Percentiles rank a stretch among this genome's conserved stretches.
phyloP scores from a whole-genome alignment of 2,888 invertebrate species.

The Lumbricus terrestris region DNA sequence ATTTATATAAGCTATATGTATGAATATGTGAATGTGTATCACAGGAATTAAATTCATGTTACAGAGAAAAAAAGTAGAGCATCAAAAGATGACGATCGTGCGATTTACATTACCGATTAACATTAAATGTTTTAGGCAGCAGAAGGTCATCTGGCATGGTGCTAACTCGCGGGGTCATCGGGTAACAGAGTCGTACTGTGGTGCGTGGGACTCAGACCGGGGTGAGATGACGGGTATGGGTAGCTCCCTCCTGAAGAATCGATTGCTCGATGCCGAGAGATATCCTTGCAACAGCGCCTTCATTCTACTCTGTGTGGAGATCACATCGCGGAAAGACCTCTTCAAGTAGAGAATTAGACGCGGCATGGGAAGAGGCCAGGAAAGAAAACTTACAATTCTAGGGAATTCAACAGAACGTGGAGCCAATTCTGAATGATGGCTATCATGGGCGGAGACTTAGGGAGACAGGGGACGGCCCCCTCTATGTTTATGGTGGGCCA shows the following conservation, averaged over 20 bases:
- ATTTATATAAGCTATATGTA: too few species aligned
- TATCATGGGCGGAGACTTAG: too few species aligned
- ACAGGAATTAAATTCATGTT: too few species aligned
- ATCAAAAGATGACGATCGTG: too few species aligned
- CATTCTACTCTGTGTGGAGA: conserved; percentile 85
- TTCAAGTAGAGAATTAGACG: not conserved
- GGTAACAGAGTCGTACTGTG: conserved; percentile 82
- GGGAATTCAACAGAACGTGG: not conserved
- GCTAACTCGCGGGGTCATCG: conserved; percentile 81
- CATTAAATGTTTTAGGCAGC: conserved; percentile 67
- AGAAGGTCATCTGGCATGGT: conserved; percentile 94
- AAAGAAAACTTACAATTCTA: not conserved
- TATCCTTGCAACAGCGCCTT: conserved; percentile 84
- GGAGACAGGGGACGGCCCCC: too few species aligned
- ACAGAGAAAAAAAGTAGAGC: too few species aligned
- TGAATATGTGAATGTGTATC: too few species aligned
- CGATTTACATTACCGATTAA: not conserved
- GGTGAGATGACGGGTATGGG: conserved; percentile 77
- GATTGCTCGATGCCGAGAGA: conserved; percentile 76
- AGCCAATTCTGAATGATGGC: not conserved
- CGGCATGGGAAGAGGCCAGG: not conserved
- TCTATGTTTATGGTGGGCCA: too few species aligned
- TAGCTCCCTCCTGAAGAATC: conserved; percentile 73
- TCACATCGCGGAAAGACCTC: conserved; percentile 26
- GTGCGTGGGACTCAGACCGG: conserved; percentile 82